These are phyloP conservation scores for Zoanthus sociatus DNA, from an alignment of 92 coral and sea anemone species.

Conservation along the genomic window DNA sequence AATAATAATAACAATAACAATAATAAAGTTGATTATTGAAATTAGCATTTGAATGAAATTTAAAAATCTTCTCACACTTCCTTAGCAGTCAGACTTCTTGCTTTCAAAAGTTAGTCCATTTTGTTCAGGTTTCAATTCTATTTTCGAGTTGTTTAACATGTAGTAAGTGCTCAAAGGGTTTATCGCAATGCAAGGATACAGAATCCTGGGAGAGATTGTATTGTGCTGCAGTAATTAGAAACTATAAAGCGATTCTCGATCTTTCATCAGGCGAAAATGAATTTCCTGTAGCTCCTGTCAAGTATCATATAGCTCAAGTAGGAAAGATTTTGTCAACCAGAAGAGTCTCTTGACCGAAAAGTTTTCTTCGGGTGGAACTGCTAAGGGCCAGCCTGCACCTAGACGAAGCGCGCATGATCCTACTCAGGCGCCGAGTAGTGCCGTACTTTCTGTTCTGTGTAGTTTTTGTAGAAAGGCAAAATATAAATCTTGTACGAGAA, in stretches of 20 bases:
- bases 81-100: slow-evolving; percentile 20
- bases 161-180: slow-evolving; percentile 24
- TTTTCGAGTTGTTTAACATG: slow-evolving; percentile 34
- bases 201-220: slow-evolving; percentile 58
- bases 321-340: slow-evolving; percentile 40
- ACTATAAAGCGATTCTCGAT: slow-evolving; percentile 51
- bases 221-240: slow-evolving; percentile 55
- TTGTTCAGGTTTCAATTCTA: slow-evolving; percentile 15
- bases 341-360: slow-evolving; percentile 32
- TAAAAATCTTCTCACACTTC: too few relatives aligned
- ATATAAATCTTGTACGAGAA: too few relatives aligned
- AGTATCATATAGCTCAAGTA: slow-evolving; percentile 47
- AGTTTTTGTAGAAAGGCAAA: too few relatives aligned
- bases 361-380: slow-evolving; percentile 20
- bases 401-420: too few relatives aligned
- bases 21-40: neutral
- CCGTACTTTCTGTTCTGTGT: too few relatives aligned
- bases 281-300: slow-evolving; percentile 51
- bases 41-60: slow-evolving; percentile 17
- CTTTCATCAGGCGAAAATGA: slow-evolving; percentile 48
- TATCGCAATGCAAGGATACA: slow-evolving; percentile 54
- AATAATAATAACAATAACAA: neutral
- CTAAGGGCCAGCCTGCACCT: slow-evolving; percentile 32
- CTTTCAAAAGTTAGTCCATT: slow-evolving; percentile 16
- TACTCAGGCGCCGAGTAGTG: too few relatives aligned